Conservation (phyloP, 2,797 vertebrate species). For the Sebastes diploproa region DNA sequence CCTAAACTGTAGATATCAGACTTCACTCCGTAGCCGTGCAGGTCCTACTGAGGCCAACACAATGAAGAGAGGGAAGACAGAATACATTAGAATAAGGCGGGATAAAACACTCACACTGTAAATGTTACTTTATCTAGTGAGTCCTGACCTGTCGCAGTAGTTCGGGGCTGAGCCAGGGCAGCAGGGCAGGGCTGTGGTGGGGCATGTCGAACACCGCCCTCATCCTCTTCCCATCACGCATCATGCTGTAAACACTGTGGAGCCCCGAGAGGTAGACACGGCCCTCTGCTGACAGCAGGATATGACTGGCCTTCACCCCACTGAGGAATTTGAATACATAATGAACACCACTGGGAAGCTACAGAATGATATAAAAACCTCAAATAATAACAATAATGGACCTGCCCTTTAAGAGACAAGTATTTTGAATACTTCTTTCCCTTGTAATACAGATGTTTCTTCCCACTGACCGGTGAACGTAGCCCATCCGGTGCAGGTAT, state of each 20-base stretch:
- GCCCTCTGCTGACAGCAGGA: slow-evolving; percentile 94
- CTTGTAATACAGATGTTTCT: not conserved
- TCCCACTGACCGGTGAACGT: slow-evolving; percentile 91
- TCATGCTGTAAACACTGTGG: slow-evolving; percentile 92
- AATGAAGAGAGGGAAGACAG: not conserved
- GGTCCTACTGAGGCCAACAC: slow-evolving; percentile 83
- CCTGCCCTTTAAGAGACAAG: no score
- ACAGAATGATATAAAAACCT: no score
- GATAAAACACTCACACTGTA: not conserved
- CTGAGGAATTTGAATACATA: slow-evolving; percentile 65
- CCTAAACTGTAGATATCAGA: slow-evolving; percentile 99
- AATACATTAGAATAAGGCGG: not conserved
- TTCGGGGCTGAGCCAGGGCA: slow-evolving; percentile 98
- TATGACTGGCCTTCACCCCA: slow-evolving; percentile 96
- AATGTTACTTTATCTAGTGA: fast-evolving
- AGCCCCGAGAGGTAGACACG: slow-evolving; percentile 94
- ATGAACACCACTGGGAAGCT: not conserved
- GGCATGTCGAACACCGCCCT: slow-evolving; percentile 94
- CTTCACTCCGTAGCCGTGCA: slow-evolving; percentile 96
- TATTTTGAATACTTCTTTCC: not conserved
- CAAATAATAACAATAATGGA: not conserved
- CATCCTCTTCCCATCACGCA: slow-evolving; percentile 90
- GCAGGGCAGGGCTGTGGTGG: slow-evolving; percentile 91
- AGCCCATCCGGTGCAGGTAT: slow-evolving; percentile 95
- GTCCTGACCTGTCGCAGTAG: slow-evolving; percentile 92